These are phyloP conservation scores for Sebastiscus tertius DNA, from an alignment of 2,797 vertebrate species.

Conservation along the genomic window DNA sequence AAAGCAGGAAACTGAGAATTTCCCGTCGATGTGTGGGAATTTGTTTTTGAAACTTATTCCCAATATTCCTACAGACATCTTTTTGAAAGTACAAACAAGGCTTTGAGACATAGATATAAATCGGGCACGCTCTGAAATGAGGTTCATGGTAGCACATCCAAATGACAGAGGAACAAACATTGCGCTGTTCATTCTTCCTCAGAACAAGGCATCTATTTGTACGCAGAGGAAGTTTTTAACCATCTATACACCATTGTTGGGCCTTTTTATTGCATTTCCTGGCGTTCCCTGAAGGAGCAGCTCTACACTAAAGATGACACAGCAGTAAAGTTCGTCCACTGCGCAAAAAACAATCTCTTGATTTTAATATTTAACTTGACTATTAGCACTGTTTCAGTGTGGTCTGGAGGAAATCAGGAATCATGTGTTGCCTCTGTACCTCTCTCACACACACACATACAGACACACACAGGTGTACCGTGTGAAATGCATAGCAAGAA, in stretches of 20 bases:
- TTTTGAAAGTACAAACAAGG: conserved; percentile 9
- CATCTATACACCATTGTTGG: not conserved
- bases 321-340: not conserved
- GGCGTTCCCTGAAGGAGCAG: conserved; percentile 20
- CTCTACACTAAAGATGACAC: conserved; percentile 5
- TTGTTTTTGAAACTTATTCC: not conserved
- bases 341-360: conserved; percentile 6
- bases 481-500: conserved; percentile 34
- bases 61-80: conserved; percentile 5
- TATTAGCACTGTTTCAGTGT: not conserved
- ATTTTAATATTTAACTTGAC: conserved; percentile 5
- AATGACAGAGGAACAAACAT: not conserved
- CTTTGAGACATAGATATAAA: not conserved
- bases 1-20: conserved; percentile 7
- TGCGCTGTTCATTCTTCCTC: conserved; percentile 3
- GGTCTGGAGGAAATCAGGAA: conserved; percentile 11
- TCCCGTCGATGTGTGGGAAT: not conserved
- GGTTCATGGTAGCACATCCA: not conserved
- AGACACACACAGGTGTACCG: not conserved
- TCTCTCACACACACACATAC: not conserved
- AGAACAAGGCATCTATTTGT: conserved; percentile 17
- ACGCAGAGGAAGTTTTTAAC: not conserved
- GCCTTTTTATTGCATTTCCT: conserved; percentile 20
- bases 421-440: not conserved
- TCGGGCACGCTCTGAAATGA: not conserved